These are phyloP conservation scores for Ischnus inquisitorius DNA, from an alignment of 2,888 invertebrate species.

Conservation along the genomic window DNA sequence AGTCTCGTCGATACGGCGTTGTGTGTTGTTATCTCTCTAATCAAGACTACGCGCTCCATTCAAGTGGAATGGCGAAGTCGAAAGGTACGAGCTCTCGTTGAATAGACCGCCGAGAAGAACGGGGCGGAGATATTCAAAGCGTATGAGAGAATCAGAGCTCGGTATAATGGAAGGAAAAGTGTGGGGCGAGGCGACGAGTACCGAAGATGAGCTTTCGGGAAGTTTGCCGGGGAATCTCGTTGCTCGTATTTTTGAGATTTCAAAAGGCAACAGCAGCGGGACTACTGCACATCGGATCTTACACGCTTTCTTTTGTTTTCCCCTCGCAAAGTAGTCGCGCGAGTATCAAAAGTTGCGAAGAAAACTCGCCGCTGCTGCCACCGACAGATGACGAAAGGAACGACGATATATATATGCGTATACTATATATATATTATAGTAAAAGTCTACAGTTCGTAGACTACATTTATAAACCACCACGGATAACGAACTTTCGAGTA, in stretches of 20 bases:
- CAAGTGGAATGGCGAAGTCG: background rate
- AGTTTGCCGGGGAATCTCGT: slow-evolving; percentile 39
- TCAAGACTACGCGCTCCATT: slow-evolving; percentile 40
- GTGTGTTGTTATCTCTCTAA: slow-evolving; percentile 38
- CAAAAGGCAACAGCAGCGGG: slow-evolving; percentile 1
- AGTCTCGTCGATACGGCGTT: slow-evolving; percentile 33
- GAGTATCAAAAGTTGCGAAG: slow-evolving; percentile 42
- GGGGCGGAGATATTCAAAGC: slow-evolving; percentile 25
- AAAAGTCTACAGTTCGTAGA: slow-evolving; percentile 26
- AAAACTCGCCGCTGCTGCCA: slow-evolving; percentile 34
- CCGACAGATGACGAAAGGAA: slow-evolving; percentile 11
- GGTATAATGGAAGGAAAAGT: slow-evolving; percentile 4
- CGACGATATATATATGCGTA: background rate
- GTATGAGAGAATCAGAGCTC: slow-evolving; percentile 35
- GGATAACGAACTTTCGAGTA: slow-evolving; percentile 38
- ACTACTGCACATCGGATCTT: slow-evolving; percentile 32
- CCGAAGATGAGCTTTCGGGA: slow-evolving; percentile 14
- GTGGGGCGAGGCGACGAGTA: background rate
- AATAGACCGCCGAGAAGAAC: slow-evolving; percentile 4
- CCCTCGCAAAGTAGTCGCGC: background rate
- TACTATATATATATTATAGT: background rate
- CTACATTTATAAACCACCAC: background rate
- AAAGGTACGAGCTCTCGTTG: background rate
- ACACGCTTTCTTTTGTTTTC: slow-evolving; percentile 44
- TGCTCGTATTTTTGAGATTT: slow-evolving; percentile 21